Base-by-base conservation (phyloP, 1,140 invertebrate species). In the Lineus longissimus region DNA sequence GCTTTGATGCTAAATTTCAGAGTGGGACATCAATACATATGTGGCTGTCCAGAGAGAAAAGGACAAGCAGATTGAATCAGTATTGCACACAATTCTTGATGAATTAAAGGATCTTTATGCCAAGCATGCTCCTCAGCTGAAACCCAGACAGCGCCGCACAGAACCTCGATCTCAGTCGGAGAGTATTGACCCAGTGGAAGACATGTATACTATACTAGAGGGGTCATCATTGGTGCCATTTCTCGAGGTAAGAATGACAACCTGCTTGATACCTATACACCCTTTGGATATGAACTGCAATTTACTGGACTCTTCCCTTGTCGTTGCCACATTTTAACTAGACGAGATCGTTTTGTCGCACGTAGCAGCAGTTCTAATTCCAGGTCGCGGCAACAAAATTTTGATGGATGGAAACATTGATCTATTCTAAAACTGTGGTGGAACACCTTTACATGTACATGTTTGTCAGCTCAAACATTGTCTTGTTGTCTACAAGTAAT, bases 41-140 rank as follows among this genome's bases (percentile, higher is more conserved):
- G 51, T 79, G n/a, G 76, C 77, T 23, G 77, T 76, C 55, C 73
- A 76, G 65, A 69, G 69, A 64, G 72, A 76, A 61, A 79, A 79
- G 64, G 77, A 79, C 56, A 77, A 76, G 61, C 76, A 79, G 69
- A 64, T 72, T 55, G 68, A 66, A 31, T 51, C 36, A 54, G 71
- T 71, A n/a, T 51, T 72, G 33, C 65, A 69, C 55, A 63, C 70
- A 43, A 75, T 72, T 40, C 63, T 70, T 11, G 65, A 65, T 7
- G 70, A 72, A 60, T 60, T 71, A 56, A 73, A 69, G 30, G 55
- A 68, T 15, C 55, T 73, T 19, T 73, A 70, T 62, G 66, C 69
- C 33, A 65, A 73, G 29, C 70, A 73, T 62, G 71, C 71, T 59
- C 71, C 71, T 22, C 71, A 73, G 43, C 62, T 73, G 36, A 73